These are phyloP conservation scores for Holotrichia oblita DNA, from an alignment of 1,140 invertebrate species.

Conservation along the genomic window DNA sequence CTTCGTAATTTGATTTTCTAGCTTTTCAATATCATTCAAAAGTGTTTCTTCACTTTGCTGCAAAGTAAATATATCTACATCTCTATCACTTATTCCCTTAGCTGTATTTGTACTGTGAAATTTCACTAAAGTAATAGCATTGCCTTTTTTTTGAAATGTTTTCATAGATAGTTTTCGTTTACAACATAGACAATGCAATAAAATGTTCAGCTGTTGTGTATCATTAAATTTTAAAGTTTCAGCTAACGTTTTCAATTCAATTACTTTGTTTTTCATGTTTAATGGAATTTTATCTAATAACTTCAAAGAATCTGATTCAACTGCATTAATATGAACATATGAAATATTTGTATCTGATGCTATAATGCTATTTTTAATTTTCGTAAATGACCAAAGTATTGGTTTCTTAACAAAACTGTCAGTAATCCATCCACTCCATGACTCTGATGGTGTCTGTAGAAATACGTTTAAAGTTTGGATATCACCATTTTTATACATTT, in stretches of 20 bases:
- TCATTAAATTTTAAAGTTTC: constrained; percentile 46
- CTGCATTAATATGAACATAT: constrained; percentile 52
- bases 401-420: constrained; percentile 59
- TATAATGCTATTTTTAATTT: constrained; percentile 55
- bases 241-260: constrained; percentile 52
- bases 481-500: constrained; percentile 58
- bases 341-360: constrained; percentile 33
- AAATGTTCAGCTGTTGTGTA: constrained; percentile 51
- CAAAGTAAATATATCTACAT: constrained; percentile 57
- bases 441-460: constrained; percentile 48
- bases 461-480: constrained; percentile 55
- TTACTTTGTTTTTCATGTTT: constrained; percentile 54
- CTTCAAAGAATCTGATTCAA: constrained; percentile 48
- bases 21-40: constrained; percentile 56
- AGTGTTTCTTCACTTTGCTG: constrained; percentile 59
- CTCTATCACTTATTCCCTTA: constrained; percentile 54
- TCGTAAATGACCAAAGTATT: constrained; percentile 59
- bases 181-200: constrained; percentile 52
- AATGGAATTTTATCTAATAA: constrained; percentile 46
- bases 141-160: constrained; percentile 7
- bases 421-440: constrained; percentile 60
- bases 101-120: constrained; percentile 48
- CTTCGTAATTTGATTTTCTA: constrained; percentile 58
- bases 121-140: constrained; percentile 51
- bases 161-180: constrained; percentile 48